Evolutionary conservation across 1,140 invertebrate genomes (phyloP), one percentile per base, ranked within the genome.

Genomic region (Araneus ventricosus): DNA sequence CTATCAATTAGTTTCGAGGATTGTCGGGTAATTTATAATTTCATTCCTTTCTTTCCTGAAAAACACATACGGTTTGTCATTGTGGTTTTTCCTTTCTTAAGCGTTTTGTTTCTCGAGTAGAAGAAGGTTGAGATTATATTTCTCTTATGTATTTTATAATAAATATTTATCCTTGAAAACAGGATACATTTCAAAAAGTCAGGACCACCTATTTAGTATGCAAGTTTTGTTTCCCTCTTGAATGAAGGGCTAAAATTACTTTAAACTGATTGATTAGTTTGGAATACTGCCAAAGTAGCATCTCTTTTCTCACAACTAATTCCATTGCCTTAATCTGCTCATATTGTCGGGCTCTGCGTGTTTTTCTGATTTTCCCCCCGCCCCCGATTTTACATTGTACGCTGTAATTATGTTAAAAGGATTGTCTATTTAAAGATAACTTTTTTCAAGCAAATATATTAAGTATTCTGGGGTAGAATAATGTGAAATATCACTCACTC

Each of bases 191-290:
- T 27, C 7, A 67, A 37, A 67, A 75, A 75, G 30, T 6, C 67
- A 22, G 17, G 6, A 75, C 67, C 30, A 17, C 17, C 70, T 75
- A 3, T 75, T 75, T 75, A 75, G 70, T 75, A 75, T 75, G 70
- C 70, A 75, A 22, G 30, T 34, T 75, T 34, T 75, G 70, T 75
- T 75, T 34, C 30, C 20, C 34, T 34, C 34, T 75, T 37, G 30
- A 75, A 14, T 3, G 34, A 37, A 37, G 30, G 30, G 34, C 27
- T 75, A 75, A 75, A 70, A 75, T 75, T 75, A 75, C 27, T 34
- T 22, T 75, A 34, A 75, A 75, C 4, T 75, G 70, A 75, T 75
- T 75, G 70, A 75, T 75, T 34, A 75, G 30, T 34, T 37, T 75
- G 70, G 34, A 75, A 75, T 34, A 14, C 10, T 75, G 30, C 70